Evolutionary conservation across 2,797 vertebrate genomes (phyloP).

Genomic region (Meda fulgida): DNA sequence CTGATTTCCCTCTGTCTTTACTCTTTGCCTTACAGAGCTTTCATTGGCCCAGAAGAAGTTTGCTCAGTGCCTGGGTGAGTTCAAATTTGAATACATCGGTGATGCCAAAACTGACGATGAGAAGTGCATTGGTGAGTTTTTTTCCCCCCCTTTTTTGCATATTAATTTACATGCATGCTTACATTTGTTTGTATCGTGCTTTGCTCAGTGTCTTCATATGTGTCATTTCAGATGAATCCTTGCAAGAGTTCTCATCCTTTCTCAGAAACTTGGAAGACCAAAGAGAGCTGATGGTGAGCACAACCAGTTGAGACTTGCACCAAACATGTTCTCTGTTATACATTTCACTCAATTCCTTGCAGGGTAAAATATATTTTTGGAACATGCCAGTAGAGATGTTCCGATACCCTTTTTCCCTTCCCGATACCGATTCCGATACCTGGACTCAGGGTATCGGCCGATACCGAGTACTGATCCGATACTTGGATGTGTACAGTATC

Average conservation of each 20-base stretch:
- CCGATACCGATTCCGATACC: too few species aligned
- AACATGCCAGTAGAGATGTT: too few species aligned
- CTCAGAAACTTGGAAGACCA: conserved; percentile 95
- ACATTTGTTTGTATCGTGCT: not conserved
- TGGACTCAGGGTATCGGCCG: too few species aligned
- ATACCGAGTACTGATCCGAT: too few species aligned
- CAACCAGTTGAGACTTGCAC: conserved; percentile 24
- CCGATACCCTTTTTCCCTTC: too few species aligned
- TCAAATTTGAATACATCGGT: conserved; percentile 96
- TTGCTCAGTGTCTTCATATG: not conserved
- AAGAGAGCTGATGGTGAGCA: conserved; percentile 96
- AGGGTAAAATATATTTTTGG: conserved; percentile 1
- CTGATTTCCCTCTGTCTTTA: not conserved
- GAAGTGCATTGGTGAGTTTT: conserved; percentile 87
- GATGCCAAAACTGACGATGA: conserved; percentile 98
- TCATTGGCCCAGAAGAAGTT: conserved; percentile 94
- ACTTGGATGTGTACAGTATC: too few species aligned
- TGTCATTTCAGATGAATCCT: conserved; percentile 87
- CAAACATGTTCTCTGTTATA: conserved; percentile 6
- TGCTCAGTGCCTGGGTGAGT: conserved; percentile 92
- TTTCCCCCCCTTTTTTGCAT: not conserved
- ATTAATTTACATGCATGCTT: not conserved
- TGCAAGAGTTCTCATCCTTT: conserved; percentile 94
- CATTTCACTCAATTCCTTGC: conserved; percentile 6
- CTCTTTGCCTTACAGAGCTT: conserved; percentile 77